A percentile compares a stretch with the other conserved stretches of the same genome.
Evolutionary conservation across 2,113 vertebrate genomes (phyloP).

Genomic region (Nycticebus coucang): DNA sequence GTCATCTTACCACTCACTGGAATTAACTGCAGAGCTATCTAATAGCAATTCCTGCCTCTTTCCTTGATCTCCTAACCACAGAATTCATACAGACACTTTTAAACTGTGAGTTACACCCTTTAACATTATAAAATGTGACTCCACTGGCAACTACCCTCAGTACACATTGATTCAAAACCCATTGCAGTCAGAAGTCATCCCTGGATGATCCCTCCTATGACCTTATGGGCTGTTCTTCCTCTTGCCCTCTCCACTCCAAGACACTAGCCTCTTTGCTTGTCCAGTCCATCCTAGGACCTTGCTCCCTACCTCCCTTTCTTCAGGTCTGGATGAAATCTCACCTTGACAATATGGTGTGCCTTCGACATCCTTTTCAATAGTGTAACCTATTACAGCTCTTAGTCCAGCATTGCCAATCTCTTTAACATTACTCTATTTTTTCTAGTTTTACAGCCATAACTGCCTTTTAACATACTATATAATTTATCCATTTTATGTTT

Average conservation of each 20-base stretch:
- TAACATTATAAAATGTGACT: not conserved
- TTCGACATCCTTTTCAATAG: not conserved
- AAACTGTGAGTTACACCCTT: not conserved
- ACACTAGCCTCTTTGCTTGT: not conserved
- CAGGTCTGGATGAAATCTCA: not conserved
- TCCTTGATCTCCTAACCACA: fast-evolving
- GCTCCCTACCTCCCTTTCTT: not conserved
- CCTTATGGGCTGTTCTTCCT: fast-evolving
- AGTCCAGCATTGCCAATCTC: not conserved
- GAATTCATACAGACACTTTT: not conserved
- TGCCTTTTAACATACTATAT: not conserved
- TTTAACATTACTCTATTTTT: not conserved
- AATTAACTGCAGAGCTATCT: not conserved
- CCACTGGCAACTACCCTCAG: not conserved
- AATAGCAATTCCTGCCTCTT: not conserved
- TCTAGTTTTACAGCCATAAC: not conserved
- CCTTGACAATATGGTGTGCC: not conserved
- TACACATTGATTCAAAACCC: not conserved
- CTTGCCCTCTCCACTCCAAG: not conserved
- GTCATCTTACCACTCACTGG: not conserved
- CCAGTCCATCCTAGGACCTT: not conserved
- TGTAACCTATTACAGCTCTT: not conserved
- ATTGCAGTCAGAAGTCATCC: not conserved
- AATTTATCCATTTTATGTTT: not conserved
- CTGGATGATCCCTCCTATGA: not conserved